phyloP scores from a whole-genome alignment of 2,888 invertebrate species.

The Fissipunctia ypsillon region DNA sequence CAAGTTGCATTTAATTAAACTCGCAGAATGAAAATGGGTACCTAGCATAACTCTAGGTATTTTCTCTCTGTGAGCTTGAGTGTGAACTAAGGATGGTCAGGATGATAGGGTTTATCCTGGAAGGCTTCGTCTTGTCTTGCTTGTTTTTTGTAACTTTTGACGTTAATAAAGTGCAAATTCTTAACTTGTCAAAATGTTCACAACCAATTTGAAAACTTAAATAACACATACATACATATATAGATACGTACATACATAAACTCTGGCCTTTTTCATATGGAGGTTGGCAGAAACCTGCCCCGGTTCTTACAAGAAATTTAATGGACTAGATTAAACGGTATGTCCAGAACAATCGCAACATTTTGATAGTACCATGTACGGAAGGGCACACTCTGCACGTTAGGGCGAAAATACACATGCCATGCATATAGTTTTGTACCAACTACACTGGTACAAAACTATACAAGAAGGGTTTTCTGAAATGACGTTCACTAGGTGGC shows the following conservation, averaged over 20 bases:
- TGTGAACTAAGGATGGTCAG: no score
- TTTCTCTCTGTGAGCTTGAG: no score
- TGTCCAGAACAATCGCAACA: background rate
- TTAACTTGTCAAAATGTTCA: no score
- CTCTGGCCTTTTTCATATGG: background rate
- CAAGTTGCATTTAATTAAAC: no score
- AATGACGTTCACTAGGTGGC: no score
- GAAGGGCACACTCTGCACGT: background rate
- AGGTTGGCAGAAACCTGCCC: background rate
- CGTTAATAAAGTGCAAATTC: background rate
- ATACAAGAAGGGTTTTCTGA: no score
- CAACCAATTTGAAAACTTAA: background rate
- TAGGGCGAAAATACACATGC: no score
- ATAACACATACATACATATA: background rate
- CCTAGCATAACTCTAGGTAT: no score
- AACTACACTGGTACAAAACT: no score
- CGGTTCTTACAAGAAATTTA: background rate
- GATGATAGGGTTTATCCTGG: no score
- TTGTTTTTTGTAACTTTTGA: slow-evolving; percentile 1
- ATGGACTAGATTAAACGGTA: background rate
- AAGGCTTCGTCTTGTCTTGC: background rate
- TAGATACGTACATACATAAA: background rate
- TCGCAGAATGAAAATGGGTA: no score
- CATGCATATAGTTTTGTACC: no score
- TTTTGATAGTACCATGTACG: slow-evolving; percentile 8